These are phyloP conservation scores for Butastur rufipennis DNA, from an alignment of 2,113 vertebrate species.

Conservation along the genomic window DNA sequence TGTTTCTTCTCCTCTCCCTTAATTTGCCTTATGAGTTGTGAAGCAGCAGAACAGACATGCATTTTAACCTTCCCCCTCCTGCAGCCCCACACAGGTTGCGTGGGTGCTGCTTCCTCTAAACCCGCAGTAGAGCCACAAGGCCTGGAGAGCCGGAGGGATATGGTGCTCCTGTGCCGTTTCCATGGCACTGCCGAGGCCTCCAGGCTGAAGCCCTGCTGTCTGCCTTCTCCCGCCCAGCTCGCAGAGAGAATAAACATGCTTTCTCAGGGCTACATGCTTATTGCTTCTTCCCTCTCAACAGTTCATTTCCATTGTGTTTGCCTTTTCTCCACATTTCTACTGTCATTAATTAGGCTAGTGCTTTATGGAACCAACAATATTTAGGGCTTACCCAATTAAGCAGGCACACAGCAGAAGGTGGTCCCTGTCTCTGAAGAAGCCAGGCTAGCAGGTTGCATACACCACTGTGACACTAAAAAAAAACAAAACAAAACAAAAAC, in stretches of 20 bases:
- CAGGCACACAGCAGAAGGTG: background rate
- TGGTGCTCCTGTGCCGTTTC: constrained; percentile 7
- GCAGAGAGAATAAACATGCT: background rate
- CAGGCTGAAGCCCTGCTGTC: background rate
- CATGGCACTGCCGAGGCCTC: constrained; percentile 12
- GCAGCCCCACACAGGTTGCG: background rate
- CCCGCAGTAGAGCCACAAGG: background rate
- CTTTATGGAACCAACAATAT: background rate
- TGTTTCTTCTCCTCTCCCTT: background rate
- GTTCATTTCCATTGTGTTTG: background rate
- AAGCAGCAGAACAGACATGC: background rate
- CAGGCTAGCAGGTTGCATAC: background rate
- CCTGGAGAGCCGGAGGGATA: background rate
- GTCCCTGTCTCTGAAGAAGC: background rate
- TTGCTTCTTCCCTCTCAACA: background rate
- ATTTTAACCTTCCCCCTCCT: background rate
- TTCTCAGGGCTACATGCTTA: background rate
- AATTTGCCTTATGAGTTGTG: accelerated
- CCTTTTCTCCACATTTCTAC: background rate
- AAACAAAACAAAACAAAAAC: too few relatives aligned
- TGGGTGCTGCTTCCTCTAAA: background rate
- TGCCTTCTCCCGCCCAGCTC: background rate
- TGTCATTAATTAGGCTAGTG: background rate
- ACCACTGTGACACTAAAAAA: background rate
- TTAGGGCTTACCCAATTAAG: background rate